A percentile compares a stretch with the other conserved stretches of the same genome.
phyloP scores from a whole-genome alignment of 2,797 vertebrate species.

The Squalus acanthias region DNA sequence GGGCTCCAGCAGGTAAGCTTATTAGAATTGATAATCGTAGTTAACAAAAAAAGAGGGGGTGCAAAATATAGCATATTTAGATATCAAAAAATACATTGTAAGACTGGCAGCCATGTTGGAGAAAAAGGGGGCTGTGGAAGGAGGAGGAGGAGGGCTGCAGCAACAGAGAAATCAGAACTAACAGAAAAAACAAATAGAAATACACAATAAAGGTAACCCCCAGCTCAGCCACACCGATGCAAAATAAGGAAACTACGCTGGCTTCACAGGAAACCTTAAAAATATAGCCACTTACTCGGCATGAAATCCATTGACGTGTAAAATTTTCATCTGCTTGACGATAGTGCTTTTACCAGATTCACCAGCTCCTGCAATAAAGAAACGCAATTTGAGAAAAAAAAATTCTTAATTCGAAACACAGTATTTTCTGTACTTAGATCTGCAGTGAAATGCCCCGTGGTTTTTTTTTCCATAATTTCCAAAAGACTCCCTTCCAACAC shows the following conservation, averaged over 20 bases:
- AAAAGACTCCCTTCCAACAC: background rate
- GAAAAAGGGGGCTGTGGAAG: background rate
- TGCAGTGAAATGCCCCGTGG: too few relatives aligned
- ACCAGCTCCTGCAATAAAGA: conserved; percentile 72
- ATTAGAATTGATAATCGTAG: background rate
- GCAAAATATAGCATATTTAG: background rate
- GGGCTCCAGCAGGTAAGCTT: background rate
- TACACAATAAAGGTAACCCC: conserved; percentile 10
- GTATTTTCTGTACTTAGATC: background rate
- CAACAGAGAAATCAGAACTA: background rate
- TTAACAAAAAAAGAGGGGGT: too few relatives aligned
- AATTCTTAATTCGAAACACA: background rate
- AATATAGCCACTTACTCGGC: conserved; percentile 84
- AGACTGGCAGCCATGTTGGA: background rate
- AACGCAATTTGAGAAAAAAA: conserved; percentile 7
- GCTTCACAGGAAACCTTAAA: conserved; percentile 16
- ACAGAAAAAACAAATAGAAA: background rate
- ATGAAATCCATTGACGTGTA: conserved; percentile 98
- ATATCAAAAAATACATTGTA: background rate
- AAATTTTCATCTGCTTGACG: conserved; percentile 98
- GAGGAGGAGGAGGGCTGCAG: background rate
- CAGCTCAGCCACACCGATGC: background rate
- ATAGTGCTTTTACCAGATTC: conserved; percentile 99
- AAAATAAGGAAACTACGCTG: background rate
- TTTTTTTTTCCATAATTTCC: background rate